phyloP scores from a whole-genome alignment of 1,140 invertebrate genomes.

The Drosophila eugracilis region DNA sequence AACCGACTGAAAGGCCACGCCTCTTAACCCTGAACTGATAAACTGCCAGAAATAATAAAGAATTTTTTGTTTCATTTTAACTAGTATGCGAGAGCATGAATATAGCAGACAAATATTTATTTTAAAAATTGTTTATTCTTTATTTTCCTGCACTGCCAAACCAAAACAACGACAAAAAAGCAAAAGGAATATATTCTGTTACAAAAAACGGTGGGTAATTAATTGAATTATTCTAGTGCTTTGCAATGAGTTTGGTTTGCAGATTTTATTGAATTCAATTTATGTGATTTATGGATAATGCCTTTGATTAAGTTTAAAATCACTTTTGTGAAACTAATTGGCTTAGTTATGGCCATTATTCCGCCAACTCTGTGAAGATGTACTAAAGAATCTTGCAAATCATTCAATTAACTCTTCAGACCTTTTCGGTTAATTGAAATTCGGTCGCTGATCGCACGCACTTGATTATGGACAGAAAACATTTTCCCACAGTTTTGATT shows the following conservation, averaged over 20 bases:
- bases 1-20: neutral
- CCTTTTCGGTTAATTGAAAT: conserved; percentile 52
- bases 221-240: neutral
- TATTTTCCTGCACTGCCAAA: neutral
- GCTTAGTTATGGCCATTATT: too few relatives aligned
- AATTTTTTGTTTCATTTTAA: neutral
- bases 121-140: too few relatives aligned
- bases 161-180: neutral
- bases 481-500: conserved; percentile 67
- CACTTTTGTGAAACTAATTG: too few relatives aligned
- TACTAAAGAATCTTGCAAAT: conserved; percentile 14
- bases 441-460: conserved; percentile 38
- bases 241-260: neutral
- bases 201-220: neutral
- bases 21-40: neutral
- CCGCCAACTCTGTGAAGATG: neutral
- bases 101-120: neutral
- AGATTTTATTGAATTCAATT: too few relatives aligned
- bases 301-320: too few relatives aligned
- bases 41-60: conserved; percentile 6
- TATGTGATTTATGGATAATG: too few relatives aligned
- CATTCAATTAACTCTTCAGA: conserved; percentile 28
- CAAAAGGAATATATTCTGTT: neutral
- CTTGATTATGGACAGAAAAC: conserved; percentile 35
- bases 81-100: neutral